phyloP scores from a whole-genome alignment of 1,140 invertebrate genomes.

The Melitaea cinxia region DNA sequence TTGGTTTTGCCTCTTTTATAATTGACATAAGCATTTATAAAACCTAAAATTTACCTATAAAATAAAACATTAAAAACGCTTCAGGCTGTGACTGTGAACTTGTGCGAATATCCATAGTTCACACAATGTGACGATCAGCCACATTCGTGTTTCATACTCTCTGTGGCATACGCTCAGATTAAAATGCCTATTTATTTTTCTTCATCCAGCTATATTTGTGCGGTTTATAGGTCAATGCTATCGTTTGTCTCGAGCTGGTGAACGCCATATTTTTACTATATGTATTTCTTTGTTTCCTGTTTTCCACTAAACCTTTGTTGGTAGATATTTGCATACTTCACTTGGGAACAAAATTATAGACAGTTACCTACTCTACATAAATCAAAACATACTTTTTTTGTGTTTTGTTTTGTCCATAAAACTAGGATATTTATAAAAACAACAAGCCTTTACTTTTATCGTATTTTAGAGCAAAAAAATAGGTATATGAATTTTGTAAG shows the following conservation, averaged over 20 bases:
- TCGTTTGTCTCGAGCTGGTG: conserved; percentile 21
- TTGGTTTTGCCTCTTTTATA: too few species aligned
- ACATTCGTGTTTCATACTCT: conserved; percentile 33
- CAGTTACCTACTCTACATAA: conserved; percentile 22
- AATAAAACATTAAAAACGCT: neutral
- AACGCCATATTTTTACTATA: conserved; percentile 29
- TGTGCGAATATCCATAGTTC: conserved; percentile 11
- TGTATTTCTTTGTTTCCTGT: conserved; percentile 35
- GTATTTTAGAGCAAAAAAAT: too few species aligned
- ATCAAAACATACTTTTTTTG: conserved; percentile 17
- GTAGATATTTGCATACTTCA: conserved; percentile 31
- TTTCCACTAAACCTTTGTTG: conserved; percentile 26
- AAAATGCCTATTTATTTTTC: conserved; percentile 22
- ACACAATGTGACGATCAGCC: conserved; percentile 20
- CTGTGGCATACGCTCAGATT: conserved; percentile 30
- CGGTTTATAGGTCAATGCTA: conserved; percentile 24
- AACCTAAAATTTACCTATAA: neutral
- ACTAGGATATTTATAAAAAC: too few species aligned
- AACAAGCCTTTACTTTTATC: too few species aligned
- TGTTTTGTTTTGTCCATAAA: neutral
- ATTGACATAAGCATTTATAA: too few species aligned
- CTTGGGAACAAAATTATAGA: conserved; percentile 13
- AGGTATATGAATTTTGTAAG: too few species aligned
- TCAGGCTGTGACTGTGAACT: neutral
- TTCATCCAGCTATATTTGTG: conserved; percentile 4